Evolutionary conservation across 2,888 invertebrate species (phyloP), one percentile per base, ranked within the genome.

Genomic region (Oxycera nigricornis): DNA sequence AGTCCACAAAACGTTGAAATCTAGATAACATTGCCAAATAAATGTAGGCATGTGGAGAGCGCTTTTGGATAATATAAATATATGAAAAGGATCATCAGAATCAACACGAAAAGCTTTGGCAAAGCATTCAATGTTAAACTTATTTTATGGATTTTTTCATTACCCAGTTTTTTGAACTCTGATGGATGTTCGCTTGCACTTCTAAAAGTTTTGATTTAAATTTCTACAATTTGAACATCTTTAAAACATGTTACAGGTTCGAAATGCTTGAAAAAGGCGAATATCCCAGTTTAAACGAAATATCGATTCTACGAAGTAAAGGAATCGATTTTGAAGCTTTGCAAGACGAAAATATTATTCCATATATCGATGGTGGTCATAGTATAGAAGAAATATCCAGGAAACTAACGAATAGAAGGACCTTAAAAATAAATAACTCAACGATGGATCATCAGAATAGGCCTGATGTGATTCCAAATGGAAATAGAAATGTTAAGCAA

Each of bases 231-330:
- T n/a, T n/a, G n/a, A n/a, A n/a, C n/a, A n/a, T n/a, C n/a, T n/a
- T n/a, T n/a, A n/a, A n/a, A n/a, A n/a, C n/a, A n/a, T n/a, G 52
- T 74, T 77, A 20, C 72, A 77, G 77, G 73, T 82, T 82, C 77
- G 78, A 80, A 55, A 81, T 81, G 81, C 77, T 82, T 75, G 82
- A 82, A 77, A 76, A 70, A 6, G 82, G 82, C 0, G 79, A 80
- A 76, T 82, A 82, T 79, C 82, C 82, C 20, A 79, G 79, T 26
- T 80, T 81, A 73, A 50, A 39, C 24, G 81, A 82, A 73, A 75
- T 82, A 70, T 76, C 79, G 17, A 70, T 74, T 28, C 74, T 78
- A 52, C 62, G 78, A 73, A 73, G 77, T 9, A 77, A 79, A 46
- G 80, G 81, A 22, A 80, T 82, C 72, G 80, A 82, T 73, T 81